Percentiles rank a stretch among this genome's conserved stretches.
phyloP scores from a whole-genome alignment of 1,140 invertebrate genomes.

The Calycopis cecrops region DNA sequence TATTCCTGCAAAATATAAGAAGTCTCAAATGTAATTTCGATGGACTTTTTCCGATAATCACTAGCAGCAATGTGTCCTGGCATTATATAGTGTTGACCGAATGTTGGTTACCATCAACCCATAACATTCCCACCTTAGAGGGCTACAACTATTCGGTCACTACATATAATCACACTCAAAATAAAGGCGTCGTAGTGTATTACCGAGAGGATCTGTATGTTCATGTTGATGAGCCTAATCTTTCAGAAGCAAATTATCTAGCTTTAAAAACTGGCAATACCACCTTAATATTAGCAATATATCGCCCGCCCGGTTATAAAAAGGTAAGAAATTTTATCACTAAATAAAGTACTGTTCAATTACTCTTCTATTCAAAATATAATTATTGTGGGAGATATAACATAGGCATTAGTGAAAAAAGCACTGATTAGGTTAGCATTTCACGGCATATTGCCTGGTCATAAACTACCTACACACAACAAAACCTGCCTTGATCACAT shows the following conservation, averaged over 20 bases:
- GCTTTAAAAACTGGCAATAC: background rate
- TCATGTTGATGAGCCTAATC: background rate
- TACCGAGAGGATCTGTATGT: background rate
- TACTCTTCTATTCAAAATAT: background rate
- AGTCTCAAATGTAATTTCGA: background rate
- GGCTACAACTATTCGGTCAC: background rate
- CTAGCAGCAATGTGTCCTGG: background rate
- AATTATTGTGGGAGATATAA: background rate
- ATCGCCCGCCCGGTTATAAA: background rate
- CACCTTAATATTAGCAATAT: background rate
- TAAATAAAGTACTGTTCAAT: background rate
- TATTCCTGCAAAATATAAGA: background rate
- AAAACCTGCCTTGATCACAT: conserved; percentile 23
- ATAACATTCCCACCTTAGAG: background rate
- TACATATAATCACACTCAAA: background rate
- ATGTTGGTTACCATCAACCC: background rate
- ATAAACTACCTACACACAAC: conserved; percentile 10
- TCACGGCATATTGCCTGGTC: conserved; percentile 18
- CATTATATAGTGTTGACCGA: background rate
- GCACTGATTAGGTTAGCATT: background rate
- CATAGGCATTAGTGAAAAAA: background rate
- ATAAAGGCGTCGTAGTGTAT: background rate
- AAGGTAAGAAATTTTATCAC: background rate
- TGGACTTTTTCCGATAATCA: background rate
- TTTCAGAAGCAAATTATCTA: background rate